Conservation (phyloP, 2,113 vertebrate genomes). For the Dryoscopus gambensis region DNA sequence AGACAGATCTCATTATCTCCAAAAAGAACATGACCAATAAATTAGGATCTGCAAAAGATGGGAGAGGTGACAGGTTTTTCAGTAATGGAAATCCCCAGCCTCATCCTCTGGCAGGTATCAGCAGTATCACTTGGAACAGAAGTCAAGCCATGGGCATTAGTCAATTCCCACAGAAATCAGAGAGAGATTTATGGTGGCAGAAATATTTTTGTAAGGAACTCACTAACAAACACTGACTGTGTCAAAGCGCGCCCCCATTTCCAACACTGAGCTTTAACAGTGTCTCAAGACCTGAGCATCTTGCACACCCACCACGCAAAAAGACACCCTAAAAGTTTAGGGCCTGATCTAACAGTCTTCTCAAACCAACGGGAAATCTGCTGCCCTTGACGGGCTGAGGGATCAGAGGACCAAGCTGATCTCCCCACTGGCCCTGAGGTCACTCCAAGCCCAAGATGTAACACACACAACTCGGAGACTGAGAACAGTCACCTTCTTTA, state of each 20-base stretch:
- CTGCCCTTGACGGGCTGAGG: not conserved
- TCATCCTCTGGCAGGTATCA: not conserved
- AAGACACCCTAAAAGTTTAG: not conserved
- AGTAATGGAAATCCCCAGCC: not conserved
- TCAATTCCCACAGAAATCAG: not conserved
- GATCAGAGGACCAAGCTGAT: not conserved
- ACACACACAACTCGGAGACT: not conserved
- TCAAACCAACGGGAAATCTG: not conserved
- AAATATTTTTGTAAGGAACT: not conserved
- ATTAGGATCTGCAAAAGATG: not conserved
- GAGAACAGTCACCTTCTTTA: not conserved
- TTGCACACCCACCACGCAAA: not conserved
- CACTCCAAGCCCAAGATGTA: not conserved
- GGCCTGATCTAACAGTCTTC: not conserved
- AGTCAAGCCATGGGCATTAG: not conserved
- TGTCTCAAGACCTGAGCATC: not conserved
- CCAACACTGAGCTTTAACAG: accelerated
- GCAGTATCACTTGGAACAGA: not conserved
- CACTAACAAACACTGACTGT: not conserved
- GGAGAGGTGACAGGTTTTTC: not conserved
- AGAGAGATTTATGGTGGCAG: accelerated
- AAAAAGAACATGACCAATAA: not conserved
- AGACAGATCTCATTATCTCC: not conserved
- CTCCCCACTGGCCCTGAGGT: not conserved
- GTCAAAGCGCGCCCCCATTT: not conserved